Percentiles rank a stretch among this genome's conserved stretches.
Evolutionary conservation across 2,888 invertebrate species (phyloP).

Genomic region (Timema podura): DNA sequence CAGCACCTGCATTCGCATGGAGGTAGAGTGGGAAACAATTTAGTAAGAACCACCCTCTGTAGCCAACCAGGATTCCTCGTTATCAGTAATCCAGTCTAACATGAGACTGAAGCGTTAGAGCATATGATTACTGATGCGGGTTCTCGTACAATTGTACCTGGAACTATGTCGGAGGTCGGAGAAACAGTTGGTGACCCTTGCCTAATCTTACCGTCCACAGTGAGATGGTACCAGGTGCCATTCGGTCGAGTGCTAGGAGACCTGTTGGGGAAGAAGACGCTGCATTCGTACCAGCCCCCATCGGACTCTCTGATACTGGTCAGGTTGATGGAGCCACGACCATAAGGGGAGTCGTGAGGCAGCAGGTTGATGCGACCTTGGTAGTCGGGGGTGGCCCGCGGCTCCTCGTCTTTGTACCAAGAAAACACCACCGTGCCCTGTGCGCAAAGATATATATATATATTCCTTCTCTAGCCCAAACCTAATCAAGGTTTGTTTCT

Average conservation of each 20-base stretch:
- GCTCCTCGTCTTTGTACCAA: constrained; percentile 67
- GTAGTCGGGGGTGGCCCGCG: constrained; percentile 61
- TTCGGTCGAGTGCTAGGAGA: constrained; percentile 80
- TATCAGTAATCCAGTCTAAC: too few species aligned
- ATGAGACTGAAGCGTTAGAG: too few species aligned
- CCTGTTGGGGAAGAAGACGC: constrained; percentile 81
- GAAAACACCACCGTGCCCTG: constrained; percentile 78
- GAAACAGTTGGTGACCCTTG: too few species aligned
- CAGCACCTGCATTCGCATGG: too few species aligned
- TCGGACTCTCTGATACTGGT: constrained; percentile 84
- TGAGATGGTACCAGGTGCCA: constrained; percentile 84
- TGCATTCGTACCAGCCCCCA: constrained; percentile 89
- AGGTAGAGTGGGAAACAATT: too few species aligned
- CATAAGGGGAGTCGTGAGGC: constrained; percentile 49
- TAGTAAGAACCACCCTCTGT: too few species aligned
- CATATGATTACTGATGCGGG: too few species aligned
- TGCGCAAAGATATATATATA: neutral
- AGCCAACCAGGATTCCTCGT: too few species aligned
- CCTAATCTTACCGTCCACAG: constrained; percentile 70
- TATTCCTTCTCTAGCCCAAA: neutral
- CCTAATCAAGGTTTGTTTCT: neutral
- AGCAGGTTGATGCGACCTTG: constrained; percentile 68
- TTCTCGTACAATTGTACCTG: too few species aligned
- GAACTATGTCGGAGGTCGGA: too few species aligned
- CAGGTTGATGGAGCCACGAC: constrained; percentile 74